phyloP scores from a whole-genome alignment of 2,797 vertebrate species.

The Pachyuromys duprasi region DNA sequence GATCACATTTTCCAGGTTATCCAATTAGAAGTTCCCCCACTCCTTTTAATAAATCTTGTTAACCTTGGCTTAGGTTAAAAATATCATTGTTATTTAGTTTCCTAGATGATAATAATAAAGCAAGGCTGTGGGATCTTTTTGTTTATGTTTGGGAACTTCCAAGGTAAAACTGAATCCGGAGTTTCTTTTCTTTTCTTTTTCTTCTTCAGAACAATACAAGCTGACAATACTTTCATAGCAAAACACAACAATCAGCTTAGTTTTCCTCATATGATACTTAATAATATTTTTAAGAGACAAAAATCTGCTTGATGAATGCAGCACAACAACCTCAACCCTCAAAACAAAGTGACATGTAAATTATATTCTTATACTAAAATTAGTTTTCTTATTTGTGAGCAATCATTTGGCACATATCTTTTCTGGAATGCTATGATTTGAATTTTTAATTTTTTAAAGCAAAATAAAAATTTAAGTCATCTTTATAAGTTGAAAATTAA shows the following conservation, averaged over 20 bases:
- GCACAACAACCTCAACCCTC: background rate
- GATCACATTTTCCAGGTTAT: conserved; percentile 53
- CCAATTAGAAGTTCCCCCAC: background rate
- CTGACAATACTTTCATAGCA: conserved; percentile 72
- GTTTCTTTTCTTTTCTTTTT: conserved; percentile 4
- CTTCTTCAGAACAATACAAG: conserved; percentile 73
- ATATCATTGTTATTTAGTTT: conserved; percentile 76
- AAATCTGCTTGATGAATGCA: background rate
- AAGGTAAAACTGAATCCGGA: conserved; percentile 79
- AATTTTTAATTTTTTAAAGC: conserved; percentile 74
- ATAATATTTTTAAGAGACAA: conserved; percentile 65
- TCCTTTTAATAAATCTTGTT: conserved; percentile 75
- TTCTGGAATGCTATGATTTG: conserved; percentile 68
- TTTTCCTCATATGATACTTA: conserved; percentile 66
- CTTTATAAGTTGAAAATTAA: conserved; percentile 75
- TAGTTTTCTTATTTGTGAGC: conserved; percentile 76
- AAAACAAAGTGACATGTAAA: background rate
- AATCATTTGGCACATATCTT: conserved; percentile 66
- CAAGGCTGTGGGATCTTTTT: conserved; percentile 68
- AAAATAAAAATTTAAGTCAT: conserved; percentile 79
- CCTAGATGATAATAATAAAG: conserved; percentile 66
- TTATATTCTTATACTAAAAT: conserved; percentile 46
- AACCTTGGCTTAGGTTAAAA: conserved; percentile 83
- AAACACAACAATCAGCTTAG: conserved; percentile 44
- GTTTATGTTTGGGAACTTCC: conserved; percentile 74